These are phyloP conservation scores for Rhabdornis inornatus DNA, from an alignment of 2,113 vertebrate genomes.

Conservation along the genomic window DNA sequence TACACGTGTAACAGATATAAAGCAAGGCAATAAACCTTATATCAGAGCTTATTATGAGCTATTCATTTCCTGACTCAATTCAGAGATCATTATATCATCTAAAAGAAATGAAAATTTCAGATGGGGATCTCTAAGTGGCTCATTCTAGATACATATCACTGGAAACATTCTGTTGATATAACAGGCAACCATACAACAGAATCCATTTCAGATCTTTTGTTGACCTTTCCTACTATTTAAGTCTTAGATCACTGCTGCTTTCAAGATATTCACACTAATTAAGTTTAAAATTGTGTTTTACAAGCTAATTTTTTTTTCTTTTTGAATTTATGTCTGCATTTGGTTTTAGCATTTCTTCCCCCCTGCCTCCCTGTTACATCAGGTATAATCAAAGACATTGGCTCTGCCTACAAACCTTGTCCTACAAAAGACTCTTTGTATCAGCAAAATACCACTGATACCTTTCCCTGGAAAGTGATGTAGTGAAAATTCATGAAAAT, in stretches of 20 bases:
- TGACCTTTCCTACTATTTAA: not conserved
- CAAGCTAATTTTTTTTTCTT: no score
- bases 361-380: accelerated
- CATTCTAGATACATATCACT: not conserved
- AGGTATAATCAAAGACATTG: not conserved
- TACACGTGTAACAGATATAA: not conserved
- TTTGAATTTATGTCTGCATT: not conserved
- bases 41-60: not conserved
- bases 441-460: not conserved
- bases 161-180: not conserved
- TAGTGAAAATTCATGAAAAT: not conserved
- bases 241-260: not conserved
- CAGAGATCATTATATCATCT: not conserved
- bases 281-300: not conserved
- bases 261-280: not conserved
- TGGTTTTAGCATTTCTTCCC: not conserved
- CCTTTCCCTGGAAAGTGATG: not conserved
- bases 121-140: not conserved
- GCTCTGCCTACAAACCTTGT: not conserved
- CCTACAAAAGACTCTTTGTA: not conserved
- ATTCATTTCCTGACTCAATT: not conserved
- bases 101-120: not conserved
- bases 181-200: not conserved
- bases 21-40: not conserved
- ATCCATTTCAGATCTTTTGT: not conserved